phyloP scores from a whole-genome alignment of 1,140 invertebrate species.

The Halictus rubicundus region DNA sequence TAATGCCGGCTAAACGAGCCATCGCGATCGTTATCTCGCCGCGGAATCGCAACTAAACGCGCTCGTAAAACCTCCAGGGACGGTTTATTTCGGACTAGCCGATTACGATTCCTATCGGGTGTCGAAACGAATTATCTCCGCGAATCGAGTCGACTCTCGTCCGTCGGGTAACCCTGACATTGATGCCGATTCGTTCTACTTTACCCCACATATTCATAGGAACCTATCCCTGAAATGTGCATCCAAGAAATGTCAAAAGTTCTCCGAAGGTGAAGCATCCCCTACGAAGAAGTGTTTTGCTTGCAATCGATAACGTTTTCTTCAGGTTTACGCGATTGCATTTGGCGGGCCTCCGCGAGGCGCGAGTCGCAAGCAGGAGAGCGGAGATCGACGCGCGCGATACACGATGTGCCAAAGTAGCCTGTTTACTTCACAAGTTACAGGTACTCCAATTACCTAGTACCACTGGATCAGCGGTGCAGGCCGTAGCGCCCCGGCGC shows the following conservation, averaged over 20 bases:
- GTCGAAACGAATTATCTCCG: too few species aligned
- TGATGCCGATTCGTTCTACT: too few species aligned
- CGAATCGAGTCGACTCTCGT: too few species aligned
- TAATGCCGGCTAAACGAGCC: background rate
- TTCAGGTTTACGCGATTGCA: too few species aligned
- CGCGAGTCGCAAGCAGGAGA: background rate
- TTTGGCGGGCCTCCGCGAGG: too few species aligned
- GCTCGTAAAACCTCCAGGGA: background rate
- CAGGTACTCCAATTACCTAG: constrained; percentile 51
- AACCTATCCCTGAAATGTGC: too few species aligned
- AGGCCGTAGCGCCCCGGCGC: constrained; percentile 37
- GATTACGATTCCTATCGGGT: background rate
- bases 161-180: too few species aligned
- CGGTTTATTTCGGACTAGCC: background rate
- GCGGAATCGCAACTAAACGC: background rate
- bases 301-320: too few species aligned
- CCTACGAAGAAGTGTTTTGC: too few species aligned
- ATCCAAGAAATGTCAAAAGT: too few species aligned
- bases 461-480: constrained; percentile 50
- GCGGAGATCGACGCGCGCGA: background rate
- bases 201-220: too few species aligned
- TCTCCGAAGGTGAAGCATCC: too few species aligned
- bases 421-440: constrained; percentile 3
- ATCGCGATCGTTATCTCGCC: constrained; percentile 7
- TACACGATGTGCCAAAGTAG: background rate